phyloP scores from a whole-genome alignment of 2,888 invertebrate species.

The Ypsolopha sequella region DNA sequence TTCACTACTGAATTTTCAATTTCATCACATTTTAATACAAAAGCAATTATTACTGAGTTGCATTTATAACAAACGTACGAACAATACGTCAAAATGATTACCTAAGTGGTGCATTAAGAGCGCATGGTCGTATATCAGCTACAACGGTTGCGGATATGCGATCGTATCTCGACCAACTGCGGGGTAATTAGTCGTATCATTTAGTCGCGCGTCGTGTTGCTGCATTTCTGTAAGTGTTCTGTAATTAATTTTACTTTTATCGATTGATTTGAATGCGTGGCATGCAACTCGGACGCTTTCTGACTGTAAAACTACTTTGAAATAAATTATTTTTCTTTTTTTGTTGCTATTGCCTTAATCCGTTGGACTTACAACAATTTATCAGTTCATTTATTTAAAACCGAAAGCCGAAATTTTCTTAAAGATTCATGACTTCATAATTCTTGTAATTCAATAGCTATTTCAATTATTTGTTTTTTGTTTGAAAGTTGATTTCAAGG shows the following conservation, averaged over 20 bases:
- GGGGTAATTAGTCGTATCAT: constrained; percentile 59
- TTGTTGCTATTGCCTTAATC: no score
- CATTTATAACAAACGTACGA: background rate
- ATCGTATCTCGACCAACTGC: constrained; percentile 40
- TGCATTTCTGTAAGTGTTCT: constrained; percentile 49
- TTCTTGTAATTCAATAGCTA: no score
- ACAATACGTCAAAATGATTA: background rate
- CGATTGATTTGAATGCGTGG: constrained; percentile 27
- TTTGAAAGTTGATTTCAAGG: no score
- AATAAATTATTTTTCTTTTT: no score
- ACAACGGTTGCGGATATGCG: constrained; percentile 12
- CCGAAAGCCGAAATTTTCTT: no score
- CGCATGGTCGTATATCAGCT: background rate
- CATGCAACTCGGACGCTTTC: background rate
- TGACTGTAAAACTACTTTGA: no score
- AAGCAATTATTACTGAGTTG: background rate
- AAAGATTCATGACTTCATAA: no score
- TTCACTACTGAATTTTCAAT: background rate
- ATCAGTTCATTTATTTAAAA: no score
- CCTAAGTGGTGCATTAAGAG: constrained; percentile 1
- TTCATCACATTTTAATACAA: no score
- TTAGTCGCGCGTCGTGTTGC: constrained; percentile 42
- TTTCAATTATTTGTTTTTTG: no score
- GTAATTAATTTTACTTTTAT: constrained; percentile 47
- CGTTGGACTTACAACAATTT: no score